phyloP scores from a whole-genome alignment of 2,113 vertebrate species.

The Ictidomys tridecemlineatus region DNA sequence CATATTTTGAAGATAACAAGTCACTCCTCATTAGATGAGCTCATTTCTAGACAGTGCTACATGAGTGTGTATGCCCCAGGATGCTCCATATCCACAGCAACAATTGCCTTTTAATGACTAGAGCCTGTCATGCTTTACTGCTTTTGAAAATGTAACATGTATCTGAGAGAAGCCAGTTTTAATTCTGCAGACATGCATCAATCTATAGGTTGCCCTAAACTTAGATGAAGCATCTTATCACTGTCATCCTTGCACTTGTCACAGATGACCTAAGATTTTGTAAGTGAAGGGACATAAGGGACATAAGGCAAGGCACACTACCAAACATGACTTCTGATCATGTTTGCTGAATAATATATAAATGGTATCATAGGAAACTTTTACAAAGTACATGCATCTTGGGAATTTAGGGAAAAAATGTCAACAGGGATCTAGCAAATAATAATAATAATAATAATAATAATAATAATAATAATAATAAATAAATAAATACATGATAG shows the following conservation, averaged over 20 bases:
- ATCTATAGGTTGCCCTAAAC: conserved; percentile 45
- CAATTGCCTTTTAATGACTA: conserved; percentile 52
- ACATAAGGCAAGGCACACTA: too few relatives aligned
- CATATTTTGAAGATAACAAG: conserved; percentile 31
- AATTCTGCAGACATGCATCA: conserved; percentile 56
- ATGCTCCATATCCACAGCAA: neutral
- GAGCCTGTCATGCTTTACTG: conserved; percentile 32
- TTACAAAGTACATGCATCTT: conserved; percentile 1
- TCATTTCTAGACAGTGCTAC: conserved; percentile 29
- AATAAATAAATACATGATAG: conserved; percentile 14
- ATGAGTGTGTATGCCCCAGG: neutral
- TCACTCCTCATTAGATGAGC: conserved; percentile 40
- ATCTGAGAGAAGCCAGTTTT: conserved; percentile 36
- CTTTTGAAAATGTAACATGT: conserved; percentile 56
- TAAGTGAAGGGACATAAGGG: neutral
- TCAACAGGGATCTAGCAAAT: neutral
- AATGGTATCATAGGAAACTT: conserved; percentile 50
- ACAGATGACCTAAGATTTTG: conserved; percentile 51
- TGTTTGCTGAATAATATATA: conserved; percentile 50
- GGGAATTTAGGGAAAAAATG: conserved; percentile 49
- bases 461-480: too few relatives aligned
- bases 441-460: too few relatives aligned
- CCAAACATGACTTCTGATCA: conserved; percentile 29
- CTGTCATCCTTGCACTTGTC: conserved; percentile 61
- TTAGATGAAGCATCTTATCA: conserved; percentile 55